phyloP scores from a whole-genome alignment of 1,140 invertebrate species.

The Megalopta genalis region DNA sequence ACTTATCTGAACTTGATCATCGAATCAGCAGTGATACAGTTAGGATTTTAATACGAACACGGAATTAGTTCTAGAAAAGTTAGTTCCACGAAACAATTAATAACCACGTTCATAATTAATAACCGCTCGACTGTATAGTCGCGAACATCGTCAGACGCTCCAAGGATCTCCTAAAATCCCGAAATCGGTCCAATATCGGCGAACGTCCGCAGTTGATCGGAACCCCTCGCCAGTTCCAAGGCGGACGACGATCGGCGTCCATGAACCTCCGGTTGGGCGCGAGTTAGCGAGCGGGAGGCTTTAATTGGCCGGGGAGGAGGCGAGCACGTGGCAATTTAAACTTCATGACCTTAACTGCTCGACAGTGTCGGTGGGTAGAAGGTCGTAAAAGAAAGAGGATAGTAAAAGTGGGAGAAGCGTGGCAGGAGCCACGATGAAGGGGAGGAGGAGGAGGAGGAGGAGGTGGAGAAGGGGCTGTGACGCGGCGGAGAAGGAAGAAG shows the following conservation, averaged over 20 bases:
- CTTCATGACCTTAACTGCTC: slow-evolving; percentile 55
- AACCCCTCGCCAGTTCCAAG: background rate
- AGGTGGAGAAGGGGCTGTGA: background rate
- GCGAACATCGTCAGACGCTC: too few species aligned
- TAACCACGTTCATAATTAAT: too few species aligned
- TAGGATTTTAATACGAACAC: too few species aligned
- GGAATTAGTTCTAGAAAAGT: too few species aligned
- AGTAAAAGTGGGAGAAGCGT: background rate
- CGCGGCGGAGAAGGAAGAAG: background rate
- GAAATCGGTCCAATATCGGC: slow-evolving; percentile 7
- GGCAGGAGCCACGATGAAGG: background rate
- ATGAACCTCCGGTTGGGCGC: slow-evolving; percentile 18
- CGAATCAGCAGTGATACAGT: too few species aligned
- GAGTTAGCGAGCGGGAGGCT: slow-evolving; percentile 2
- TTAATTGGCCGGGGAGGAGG: slow-evolving; percentile 46
- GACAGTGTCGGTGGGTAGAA: slow-evolving; percentile 14
- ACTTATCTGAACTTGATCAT: too few species aligned
- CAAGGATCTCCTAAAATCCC: background rate
- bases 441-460: background rate
- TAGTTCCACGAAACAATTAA: too few species aligned
- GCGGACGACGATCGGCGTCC: slow-evolving; percentile 20
- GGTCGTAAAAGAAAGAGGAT: slow-evolving; percentile 6
- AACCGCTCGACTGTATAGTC: too few species aligned
- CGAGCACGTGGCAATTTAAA: slow-evolving; percentile 63
- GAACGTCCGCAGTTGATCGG: slow-evolving; percentile 8